Base-by-base conservation (phyloP, 2,888 invertebrate species). In the Drosophila kuntzei region DNA sequence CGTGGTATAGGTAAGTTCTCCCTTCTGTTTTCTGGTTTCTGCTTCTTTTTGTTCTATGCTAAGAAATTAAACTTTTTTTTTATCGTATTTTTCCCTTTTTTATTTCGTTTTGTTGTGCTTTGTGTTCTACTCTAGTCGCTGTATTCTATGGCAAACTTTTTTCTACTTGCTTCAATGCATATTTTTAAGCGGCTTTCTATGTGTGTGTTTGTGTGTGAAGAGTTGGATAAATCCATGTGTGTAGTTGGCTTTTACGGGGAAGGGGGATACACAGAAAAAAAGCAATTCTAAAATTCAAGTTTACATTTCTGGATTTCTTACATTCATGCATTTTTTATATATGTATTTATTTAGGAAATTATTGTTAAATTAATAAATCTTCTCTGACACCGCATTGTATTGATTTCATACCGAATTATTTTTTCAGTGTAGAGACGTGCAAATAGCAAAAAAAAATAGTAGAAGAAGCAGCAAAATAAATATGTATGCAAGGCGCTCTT, bases 1-100 rank as follows among this genome's bases (percentile, higher is more conserved):
- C 74, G 87, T 89, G 86, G 86, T 78, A 75, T 89, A 89, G 89
- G 89, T 86, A 87, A 86, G 89, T 86, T 86, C 83, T 89, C 80
- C 80, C 81, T 84, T 79, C 69, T 75, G 68, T 58, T 71, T 71
- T 69, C 55, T 50, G 51, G 44, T 71, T 71, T 70, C 59, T 54
- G 54, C 37, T 66, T 67, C 54, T 74, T 54, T 54, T 71, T 82
- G 89, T 79, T 79, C 88, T 82, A 81, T 69, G 73, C 63, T 57
- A 79, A 82, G 82, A 79, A 86, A 66, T 69, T 36, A 71, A 83
- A 69, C 68, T 74, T 73, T 80, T 61, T 61, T 69, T 79, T 50
- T 25, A 36, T 50, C 49, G 49, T 50, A 36, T 36, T 37, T 37
- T 46, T 25, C 1, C 5, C 6, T 25, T 43, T 43, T 36, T 39